phyloP scores from a whole-genome alignment of 23 tunicate genomes.

The Ciona savignyi region DNA sequence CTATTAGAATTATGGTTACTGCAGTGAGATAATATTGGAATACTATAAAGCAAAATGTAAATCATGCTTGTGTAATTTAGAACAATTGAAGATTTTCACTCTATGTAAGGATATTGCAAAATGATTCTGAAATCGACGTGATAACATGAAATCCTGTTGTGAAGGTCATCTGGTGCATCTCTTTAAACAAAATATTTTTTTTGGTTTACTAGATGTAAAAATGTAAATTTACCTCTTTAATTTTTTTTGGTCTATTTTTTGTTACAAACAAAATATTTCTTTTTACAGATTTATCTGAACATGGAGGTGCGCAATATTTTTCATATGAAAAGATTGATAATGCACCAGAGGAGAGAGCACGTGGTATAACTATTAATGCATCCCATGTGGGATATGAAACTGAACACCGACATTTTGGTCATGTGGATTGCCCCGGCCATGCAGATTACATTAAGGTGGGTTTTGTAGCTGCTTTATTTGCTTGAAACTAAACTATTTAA shows the following conservation, averaged over 20 bases:
- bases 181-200: background rate
- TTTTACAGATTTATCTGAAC: constrained; percentile 54
- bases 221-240: background rate
- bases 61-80: too few species aligned
- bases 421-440: constrained; percentile 98
- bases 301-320: constrained; percentile 36
- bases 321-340: constrained; percentile 89
- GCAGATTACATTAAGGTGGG: constrained; percentile 93
- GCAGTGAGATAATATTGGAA: too few species aligned
- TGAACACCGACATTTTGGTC: constrained; percentile 74
- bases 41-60: too few species aligned
- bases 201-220: background rate
- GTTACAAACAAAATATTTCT: background rate
- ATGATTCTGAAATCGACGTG: too few species aligned
- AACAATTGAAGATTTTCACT: too few species aligned
- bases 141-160: too few species aligned
- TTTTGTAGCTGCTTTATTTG: too few species aligned
- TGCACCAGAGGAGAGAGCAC: constrained; percentile 86
- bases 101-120: too few species aligned
- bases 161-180: background rate
- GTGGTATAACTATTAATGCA: constrained; percentile 96
- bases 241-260: background rate
- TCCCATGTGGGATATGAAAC: constrained; percentile 70
- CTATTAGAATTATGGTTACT: too few species aligned
- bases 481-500: too few species aligned